phyloP scores from a whole-genome alignment of 2,113 vertebrate genomes.

The Oceanites oceanicus region DNA sequence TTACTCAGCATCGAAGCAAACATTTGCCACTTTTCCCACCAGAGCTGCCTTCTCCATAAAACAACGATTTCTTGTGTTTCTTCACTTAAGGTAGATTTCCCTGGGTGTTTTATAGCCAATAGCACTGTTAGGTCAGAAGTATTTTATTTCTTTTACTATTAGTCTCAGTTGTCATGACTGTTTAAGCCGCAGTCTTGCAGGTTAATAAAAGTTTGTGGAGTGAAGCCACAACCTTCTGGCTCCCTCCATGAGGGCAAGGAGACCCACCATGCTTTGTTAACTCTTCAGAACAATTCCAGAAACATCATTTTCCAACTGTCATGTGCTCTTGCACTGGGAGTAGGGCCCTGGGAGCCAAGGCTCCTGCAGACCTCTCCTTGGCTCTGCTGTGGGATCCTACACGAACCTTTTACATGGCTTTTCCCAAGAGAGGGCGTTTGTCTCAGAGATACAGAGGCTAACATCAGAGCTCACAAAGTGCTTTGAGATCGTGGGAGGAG shows the following conservation, averaged over 20 bases:
- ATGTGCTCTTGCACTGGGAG: neutral
- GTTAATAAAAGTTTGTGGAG: constrained; percentile 4
- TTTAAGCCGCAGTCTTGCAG: neutral
- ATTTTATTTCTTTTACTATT: neutral
- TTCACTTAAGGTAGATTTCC: neutral
- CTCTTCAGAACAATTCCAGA: neutral
- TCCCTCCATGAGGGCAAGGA: neutral
- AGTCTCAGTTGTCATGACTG: neutral
- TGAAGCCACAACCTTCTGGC: neutral
- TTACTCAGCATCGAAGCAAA: neutral
- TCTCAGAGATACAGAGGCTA: neutral
- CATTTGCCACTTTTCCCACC: neutral
- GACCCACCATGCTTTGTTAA: neutral
- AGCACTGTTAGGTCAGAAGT: neutral
- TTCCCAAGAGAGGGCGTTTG: neutral
- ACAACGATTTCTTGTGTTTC: neutral
- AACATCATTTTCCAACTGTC: neutral
- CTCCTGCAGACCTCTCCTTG: neutral
- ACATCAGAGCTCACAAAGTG: neutral
- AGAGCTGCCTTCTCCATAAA: neutral
- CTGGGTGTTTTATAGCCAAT: neutral
- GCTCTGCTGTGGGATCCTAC: neutral
- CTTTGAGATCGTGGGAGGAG: neutral
- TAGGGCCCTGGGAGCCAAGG: neutral
- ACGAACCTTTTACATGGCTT: neutral